These are phyloP conservation scores for Dromiciops gliroides DNA, from an alignment of 2,113 vertebrate species.

Conservation along the genomic window DNA sequence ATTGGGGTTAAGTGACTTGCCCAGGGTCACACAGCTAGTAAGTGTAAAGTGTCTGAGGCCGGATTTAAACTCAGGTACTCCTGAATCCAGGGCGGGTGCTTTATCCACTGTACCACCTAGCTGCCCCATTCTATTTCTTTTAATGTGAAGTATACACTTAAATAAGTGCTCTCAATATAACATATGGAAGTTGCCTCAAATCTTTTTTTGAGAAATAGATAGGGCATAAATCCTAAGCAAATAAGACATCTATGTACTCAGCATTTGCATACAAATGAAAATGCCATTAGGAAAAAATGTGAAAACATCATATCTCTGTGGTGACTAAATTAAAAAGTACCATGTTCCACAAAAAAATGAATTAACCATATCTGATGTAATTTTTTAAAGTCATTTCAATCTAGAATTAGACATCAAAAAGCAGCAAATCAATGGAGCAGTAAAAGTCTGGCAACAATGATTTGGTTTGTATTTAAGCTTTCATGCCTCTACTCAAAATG, in stretches of 20 bases:
- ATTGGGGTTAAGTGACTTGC: too few relatives aligned
- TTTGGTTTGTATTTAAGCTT: constrained; percentile 31
- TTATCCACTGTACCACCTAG: too few relatives aligned
- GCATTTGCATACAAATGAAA: not conserved
- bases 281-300: not conserved
- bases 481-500: constrained; percentile 13
- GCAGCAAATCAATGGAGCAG: not conserved
- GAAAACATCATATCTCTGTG: not conserved
- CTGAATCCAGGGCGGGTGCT: too few relatives aligned
- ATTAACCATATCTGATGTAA: not conserved
- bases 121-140: not conserved
- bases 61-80: too few relatives aligned
- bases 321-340: not conserved
- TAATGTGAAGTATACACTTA: not conserved
- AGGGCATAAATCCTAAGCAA: not conserved
- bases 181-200: not conserved
- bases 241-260: not conserved
- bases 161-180: not conserved
- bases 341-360: not conserved
- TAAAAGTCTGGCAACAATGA: not conserved
- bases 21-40: too few relatives aligned
- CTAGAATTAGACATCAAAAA: not conserved
- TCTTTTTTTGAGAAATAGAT: not conserved
- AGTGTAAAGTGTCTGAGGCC: too few relatives aligned
- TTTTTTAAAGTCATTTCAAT: not conserved